Evolutionary conservation across 2,113 vertebrate genomes (phyloP).

Genomic region (Neoarius graeffei): DNA sequence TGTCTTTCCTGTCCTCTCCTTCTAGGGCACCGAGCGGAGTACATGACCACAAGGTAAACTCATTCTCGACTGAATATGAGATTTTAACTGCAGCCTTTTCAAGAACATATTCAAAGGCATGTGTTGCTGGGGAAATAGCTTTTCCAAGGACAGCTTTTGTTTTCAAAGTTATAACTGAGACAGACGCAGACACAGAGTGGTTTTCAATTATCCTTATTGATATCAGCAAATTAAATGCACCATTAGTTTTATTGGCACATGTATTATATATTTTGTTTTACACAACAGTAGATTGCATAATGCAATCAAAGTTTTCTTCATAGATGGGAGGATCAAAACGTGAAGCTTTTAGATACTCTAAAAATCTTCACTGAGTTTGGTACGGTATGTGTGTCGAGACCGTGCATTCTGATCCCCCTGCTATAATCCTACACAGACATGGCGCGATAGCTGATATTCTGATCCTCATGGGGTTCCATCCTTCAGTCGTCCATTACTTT

Average conservation of each 20-base stretch:
- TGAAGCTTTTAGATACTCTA: not conserved
- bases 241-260: not conserved
- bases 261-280: not conserved
- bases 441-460: not conserved
- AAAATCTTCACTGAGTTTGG: not conserved
- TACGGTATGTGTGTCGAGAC: not conserved
- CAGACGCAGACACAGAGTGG: not conserved
- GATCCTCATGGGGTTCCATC: slow-evolving; percentile 10
- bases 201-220: not conserved
- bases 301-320: not conserved
- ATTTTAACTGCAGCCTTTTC: not conserved
- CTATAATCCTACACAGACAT: slow-evolving; percentile 8
- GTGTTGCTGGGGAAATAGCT: not conserved
- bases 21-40: slow-evolving; percentile 94
- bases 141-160: not conserved
- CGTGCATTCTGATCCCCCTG: slow-evolving; percentile 17
- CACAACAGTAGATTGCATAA: not conserved
- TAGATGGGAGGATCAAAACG: not conserved
- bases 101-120: not conserved
- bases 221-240: not conserved
- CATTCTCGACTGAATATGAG: not conserved
- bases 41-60: slow-evolving; percentile 96
- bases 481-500: slow-evolving; percentile 7
- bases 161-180: not conserved
- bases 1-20: slow-evolving; percentile 57